phyloP scores from a whole-genome alignment of 2,888 invertebrate genomes.

The Campopleginae sp. region DNA sequence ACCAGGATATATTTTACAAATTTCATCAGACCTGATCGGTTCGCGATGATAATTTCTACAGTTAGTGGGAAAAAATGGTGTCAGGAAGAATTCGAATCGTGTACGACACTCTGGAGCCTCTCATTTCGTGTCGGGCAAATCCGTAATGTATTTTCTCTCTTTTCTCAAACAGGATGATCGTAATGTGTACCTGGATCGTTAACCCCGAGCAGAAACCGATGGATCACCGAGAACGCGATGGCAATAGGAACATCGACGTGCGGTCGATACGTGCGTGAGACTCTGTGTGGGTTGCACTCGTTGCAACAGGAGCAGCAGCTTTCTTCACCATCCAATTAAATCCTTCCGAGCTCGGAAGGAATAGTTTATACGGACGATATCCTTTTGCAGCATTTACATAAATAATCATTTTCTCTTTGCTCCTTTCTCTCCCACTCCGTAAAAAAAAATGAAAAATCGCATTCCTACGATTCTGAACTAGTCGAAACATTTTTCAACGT shows the following conservation, averaged over 20 bases:
- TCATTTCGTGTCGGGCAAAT: slow-evolving; percentile 1
- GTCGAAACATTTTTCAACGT: background rate
- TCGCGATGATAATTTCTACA: slow-evolving; percentile 10
- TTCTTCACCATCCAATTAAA: slow-evolving; percentile 73
- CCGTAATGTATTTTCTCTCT: slow-evolving; percentile 14
- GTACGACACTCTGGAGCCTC: slow-evolving; percentile 35
- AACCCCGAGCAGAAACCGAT: slow-evolving; percentile 68
- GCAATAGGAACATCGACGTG: slow-evolving; percentile 2
- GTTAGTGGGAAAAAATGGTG: slow-evolving; percentile 26
- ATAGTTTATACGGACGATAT: slow-evolving; percentile 67
- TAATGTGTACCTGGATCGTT: slow-evolving; percentile 65
- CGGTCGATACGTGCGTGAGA: background rate
- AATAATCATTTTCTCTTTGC: slow-evolving; percentile 71
- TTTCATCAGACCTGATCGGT: slow-evolving; percentile 18
- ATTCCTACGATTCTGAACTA: too few relatives aligned
- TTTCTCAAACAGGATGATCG: slow-evolving; percentile 32
- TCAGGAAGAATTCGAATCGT: slow-evolving; percentile 32
- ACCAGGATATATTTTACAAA: slow-evolving; percentile 26
- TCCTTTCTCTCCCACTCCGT: slow-evolving; percentile 11
- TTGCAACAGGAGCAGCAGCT: slow-evolving; percentile 70
- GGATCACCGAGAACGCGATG: slow-evolving; percentile 64
- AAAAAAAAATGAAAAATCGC: background rate
- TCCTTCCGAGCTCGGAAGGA: slow-evolving; percentile 59
- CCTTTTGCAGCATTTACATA: slow-evolving; percentile 72
- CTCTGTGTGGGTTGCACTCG: slow-evolving; percentile 39